phyloP scores from a whole-genome alignment of 2,888 invertebrate genomes.

The Oligia latruncula region DNA sequence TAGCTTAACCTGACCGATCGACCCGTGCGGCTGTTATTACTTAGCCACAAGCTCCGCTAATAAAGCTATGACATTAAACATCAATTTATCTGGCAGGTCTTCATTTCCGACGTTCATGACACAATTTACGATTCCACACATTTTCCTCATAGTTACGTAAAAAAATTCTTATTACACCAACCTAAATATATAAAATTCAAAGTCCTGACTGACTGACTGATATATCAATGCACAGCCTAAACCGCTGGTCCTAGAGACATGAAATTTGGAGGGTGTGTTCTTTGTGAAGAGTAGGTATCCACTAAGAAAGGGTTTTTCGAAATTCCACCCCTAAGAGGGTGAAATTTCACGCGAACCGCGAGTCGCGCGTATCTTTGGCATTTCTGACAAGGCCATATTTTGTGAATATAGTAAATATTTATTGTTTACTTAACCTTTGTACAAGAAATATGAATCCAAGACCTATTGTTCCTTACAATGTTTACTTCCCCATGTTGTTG shows the following conservation, averaged over 20 bases:
- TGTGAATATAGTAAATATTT: constrained; percentile 13
- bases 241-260: no score
- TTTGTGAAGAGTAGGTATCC: no score
- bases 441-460: constrained; percentile 29
- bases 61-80: not conserved
- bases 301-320: no score
- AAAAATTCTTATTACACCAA: not conserved
- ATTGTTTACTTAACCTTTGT: constrained; percentile 29
- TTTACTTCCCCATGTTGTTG: constrained; percentile 39
- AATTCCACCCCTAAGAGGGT: no score
- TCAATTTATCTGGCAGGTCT: not conserved
- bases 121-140: not conserved
- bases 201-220: no score
- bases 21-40: not conserved
- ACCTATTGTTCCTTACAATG: constrained; percentile 33
- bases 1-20: not conserved
- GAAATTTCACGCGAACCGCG: no score
- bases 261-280: no score
- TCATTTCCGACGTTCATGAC: not conserved
- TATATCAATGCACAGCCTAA: no score
- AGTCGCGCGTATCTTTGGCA: no score
- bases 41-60: not conserved
- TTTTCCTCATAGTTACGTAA: not conserved
- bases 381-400: not conserved
- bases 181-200: not conserved